A percentile compares a stretch with the other conserved stretches of the same genome.
These are phyloP conservation scores for Dicrostonyx torquatus DNA, from an alignment of 2,797 vertebrate species.

Conservation along the genomic window DNA sequence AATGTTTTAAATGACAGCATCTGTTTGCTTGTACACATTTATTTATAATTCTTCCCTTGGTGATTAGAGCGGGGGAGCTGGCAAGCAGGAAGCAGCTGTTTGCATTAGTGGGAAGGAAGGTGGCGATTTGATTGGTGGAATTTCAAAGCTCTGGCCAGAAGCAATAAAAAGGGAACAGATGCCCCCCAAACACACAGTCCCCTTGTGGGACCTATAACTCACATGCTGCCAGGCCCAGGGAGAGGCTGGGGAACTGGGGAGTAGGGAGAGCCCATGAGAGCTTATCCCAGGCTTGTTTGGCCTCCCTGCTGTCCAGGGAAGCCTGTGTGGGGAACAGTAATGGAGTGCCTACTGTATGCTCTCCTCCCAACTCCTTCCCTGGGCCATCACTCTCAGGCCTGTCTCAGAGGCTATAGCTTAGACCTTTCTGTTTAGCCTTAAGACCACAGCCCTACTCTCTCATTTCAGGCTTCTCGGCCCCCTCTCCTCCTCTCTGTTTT, in stretches of 20 bases:
- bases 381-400: neutral
- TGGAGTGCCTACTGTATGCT: neutral
- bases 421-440: neutral
- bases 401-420: accelerated
- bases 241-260: neutral
- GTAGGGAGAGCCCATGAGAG: neutral
- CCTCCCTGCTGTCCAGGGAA: neutral
- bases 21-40: constrained; percentile 88
- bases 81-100: constrained; percentile 87
- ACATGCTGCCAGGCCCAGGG: neutral
- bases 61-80: constrained; percentile 76
- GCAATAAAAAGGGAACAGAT: constrained; percentile 81
- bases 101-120: constrained; percentile 82
- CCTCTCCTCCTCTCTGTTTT: neutral
- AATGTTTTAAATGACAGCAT: constrained; percentile 87
- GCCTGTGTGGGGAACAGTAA: neutral
- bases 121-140: constrained; percentile 87
- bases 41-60: constrained; percentile 88
- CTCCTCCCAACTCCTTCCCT: neutral
- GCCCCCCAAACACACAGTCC: constrained; percentile 60
- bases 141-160: constrained; percentile 76
- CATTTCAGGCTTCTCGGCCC: neutral
- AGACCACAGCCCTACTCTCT: neutral
- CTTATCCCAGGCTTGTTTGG: neutral
- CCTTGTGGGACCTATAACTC: constrained; percentile 56